Conservation (phyloP, 1,140 invertebrate species). For the Lanistes nyassanus region DNA sequence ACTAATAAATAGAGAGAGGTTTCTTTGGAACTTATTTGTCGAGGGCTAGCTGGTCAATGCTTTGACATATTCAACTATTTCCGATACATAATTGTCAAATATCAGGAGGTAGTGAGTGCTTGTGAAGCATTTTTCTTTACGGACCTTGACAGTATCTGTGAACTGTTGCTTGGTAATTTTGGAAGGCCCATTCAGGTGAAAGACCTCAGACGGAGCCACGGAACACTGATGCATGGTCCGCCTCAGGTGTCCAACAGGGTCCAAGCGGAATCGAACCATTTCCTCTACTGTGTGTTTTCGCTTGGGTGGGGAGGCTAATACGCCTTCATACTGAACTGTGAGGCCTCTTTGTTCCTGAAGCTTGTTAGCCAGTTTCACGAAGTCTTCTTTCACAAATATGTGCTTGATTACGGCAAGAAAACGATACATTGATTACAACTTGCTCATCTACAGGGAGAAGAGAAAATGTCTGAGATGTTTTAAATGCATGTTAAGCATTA, state of each 20-base stretch:
- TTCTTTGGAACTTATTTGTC: too few relatives aligned
- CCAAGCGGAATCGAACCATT: slow-evolving; percentile 32
- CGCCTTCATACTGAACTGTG: slow-evolving; percentile 44
- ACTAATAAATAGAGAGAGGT: too few relatives aligned
- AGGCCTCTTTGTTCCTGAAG: slow-evolving; percentile 39
- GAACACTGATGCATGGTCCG: slow-evolving; percentile 25
- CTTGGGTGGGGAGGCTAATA: slow-evolving; percentile 44
- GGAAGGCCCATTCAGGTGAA: slow-evolving; percentile 33
- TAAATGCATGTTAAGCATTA: too few relatives aligned
- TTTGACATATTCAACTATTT: too few relatives aligned
- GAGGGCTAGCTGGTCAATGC: too few relatives aligned
- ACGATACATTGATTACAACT: too few relatives aligned
- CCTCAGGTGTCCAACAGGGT: slow-evolving; percentile 44
- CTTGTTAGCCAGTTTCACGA: slow-evolving; percentile 40
- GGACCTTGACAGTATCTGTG: slow-evolving; percentile 29
- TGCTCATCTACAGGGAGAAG: not conserved
- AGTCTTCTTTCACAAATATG: slow-evolving; percentile 48
- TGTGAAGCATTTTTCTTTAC: not conserved
- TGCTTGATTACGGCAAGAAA: slow-evolving; percentile 32
- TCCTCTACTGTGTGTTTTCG: slow-evolving; percentile 35
- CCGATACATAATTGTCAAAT: too few relatives aligned
- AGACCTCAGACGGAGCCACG: slow-evolving; percentile 26
- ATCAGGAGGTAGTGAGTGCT: too few relatives aligned
- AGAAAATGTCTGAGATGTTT: too few relatives aligned
- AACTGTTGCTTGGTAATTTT: slow-evolving; percentile 34